Base-by-base conservation (phyloP, 1,140 invertebrate species). In the Tenebrio molitor region DNA sequence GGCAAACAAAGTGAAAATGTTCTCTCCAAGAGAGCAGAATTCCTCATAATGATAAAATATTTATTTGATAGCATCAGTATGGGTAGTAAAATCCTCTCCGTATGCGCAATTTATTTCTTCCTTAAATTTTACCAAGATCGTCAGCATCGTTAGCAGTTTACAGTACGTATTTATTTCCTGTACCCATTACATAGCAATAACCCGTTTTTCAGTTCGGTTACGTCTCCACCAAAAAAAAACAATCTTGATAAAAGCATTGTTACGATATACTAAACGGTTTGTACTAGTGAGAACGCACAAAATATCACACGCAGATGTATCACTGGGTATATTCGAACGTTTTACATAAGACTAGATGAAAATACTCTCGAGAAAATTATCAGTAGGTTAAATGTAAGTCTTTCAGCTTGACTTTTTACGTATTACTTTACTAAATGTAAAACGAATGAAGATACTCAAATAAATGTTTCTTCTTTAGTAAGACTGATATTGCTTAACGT, bases 391-490 rank as follows among this genome's bases (percentile, higher is more conserved):
- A 39, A 39, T 8, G 5, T 39, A 12, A 39, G 36, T 39, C 36
- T 39, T 39, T 39, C 36, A 39, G 25, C 25, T 29, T 29, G n/a
- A 33, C 10, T 33, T 5, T 33, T 33, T 33, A 33, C 29, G 29
- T 10, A 33, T 33, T 12, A 29, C 12, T 8, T 39, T 2, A 7
- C n/a, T 39, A 12, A 5, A n/a, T 39, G 19, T 23, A 23, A 53
- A 53, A 53, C 17, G 50, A 15, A 15, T 34, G 50, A 15, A 58
- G 42, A 58, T 58, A 58, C 50, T 58, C 50, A 29, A 53, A 21
- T 53, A 53, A 53, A 53, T 58, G 50, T 36, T 34, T 58, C 34
- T 69, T 69, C 16, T 69, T 69, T 69, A 53, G 46, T 69, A 58
- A 53, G 46, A 69, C 42, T 53, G 46, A 69, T 53, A 69, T 23